A percentile compares a stretch with the other conserved stretches of the same genome.
Conservation (phyloP, 2,888 invertebrate genomes). For the Eumerus sabulonum region DNA sequence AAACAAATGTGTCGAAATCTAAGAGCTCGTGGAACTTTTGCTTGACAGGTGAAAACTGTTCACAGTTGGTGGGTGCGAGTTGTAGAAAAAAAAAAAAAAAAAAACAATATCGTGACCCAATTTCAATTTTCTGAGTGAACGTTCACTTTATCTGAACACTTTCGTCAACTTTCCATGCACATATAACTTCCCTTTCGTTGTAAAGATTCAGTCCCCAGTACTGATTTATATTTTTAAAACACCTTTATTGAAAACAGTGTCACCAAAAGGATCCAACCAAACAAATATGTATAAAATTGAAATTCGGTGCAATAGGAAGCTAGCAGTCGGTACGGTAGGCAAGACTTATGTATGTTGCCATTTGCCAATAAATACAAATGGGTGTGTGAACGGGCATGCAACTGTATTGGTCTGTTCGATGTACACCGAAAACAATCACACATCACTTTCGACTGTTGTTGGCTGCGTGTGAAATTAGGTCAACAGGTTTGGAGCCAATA, state of each 20-base stretch:
- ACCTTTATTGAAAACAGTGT: conserved; percentile 42
- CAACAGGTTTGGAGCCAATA: conserved; percentile 78
- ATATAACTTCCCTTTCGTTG: too few species aligned
- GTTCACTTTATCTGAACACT: conserved; percentile 55
- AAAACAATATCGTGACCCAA: conserved; percentile 72
- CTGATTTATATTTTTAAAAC: too few species aligned
- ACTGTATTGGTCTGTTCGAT: conserved; percentile 62
- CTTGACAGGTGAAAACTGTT: conserved; percentile 72
- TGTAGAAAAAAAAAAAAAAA: too few species aligned
- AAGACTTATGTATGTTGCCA: conserved; percentile 67
- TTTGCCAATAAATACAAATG: conserved; percentile 67
- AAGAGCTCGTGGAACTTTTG: conserved; percentile 36
- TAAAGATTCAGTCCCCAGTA: too few species aligned
- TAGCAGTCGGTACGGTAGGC: conserved; percentile 29
- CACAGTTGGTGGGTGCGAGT: conserved; percentile 64
- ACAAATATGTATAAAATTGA: conserved; percentile 59
- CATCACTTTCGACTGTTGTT: conserved; percentile 76
- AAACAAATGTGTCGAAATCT: conserved; percentile 23
- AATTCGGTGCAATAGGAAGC: conserved; percentile 63
- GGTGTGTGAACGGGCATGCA: conserved; percentile 70
- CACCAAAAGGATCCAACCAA: conserved; percentile 51
- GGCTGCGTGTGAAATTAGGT: conserved; percentile 77
- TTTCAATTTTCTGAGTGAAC: conserved; percentile 71
- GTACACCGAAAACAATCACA: conserved; percentile 72
- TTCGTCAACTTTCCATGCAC: conserved; percentile 56